Conservation (phyloP, 2,113 vertebrate genomes). For the Orycteropus afer region DNA sequence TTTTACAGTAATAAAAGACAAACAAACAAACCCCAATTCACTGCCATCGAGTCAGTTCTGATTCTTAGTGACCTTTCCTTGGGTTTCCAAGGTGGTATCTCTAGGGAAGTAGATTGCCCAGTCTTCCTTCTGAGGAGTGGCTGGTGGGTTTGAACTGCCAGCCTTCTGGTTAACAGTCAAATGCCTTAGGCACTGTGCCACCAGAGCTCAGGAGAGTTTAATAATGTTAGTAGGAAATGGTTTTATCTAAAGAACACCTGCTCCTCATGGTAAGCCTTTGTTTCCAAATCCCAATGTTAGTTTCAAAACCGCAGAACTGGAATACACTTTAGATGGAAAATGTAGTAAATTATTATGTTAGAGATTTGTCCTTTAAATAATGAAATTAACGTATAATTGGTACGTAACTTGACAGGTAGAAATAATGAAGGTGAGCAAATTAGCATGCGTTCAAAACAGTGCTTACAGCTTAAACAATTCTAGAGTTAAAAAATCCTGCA, state of each 20-base stretch:
- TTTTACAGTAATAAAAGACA: no score
- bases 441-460: background rate
- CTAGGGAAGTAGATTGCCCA: no score
- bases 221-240: background rate
- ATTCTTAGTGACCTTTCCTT: no score
- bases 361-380: background rate
- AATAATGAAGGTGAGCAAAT: background rate
- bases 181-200: no score
- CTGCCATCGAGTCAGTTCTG: no score
- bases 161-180: no score
- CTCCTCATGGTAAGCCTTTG: background rate
- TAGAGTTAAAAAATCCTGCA: background rate
- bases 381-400: background rate
- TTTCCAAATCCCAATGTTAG: background rate
- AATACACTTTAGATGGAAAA: background rate
- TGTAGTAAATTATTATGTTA: background rate
- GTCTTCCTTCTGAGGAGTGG: no score
- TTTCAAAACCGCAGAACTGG: conserved; percentile 6
- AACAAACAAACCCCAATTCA: no score
- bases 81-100: no score
- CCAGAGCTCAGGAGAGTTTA: background rate
- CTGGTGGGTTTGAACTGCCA: no score
- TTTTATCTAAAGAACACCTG: background rate
- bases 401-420: background rate
- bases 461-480: background rate